phyloP scores from a whole-genome alignment of 2,888 invertebrate species.

The Cataglyphis cursor region DNA sequence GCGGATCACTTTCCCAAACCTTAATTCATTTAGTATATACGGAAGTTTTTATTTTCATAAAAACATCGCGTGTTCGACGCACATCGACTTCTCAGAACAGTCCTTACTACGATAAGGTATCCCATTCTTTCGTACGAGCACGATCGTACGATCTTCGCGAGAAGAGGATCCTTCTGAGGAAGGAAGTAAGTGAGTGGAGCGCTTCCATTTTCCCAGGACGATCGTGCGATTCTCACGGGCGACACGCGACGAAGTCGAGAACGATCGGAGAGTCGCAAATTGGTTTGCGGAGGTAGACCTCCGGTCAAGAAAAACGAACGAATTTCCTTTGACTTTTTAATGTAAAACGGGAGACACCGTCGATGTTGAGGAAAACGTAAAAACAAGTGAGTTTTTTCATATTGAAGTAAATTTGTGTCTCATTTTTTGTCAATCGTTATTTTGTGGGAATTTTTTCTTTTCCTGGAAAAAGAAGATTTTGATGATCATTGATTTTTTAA shows the following conservation, averaged over 20 bases:
- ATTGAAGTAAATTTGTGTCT: not conserved
- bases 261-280: conserved; percentile 55
- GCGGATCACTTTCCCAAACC: conserved; percentile 23
- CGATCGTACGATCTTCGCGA: conserved; percentile 42
- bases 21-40: not conserved
- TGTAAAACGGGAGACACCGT: conserved; percentile 16
- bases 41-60: conserved; percentile 22
- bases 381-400: not conserved
- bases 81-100: conserved; percentile 47
- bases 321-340: conserved; percentile 46
- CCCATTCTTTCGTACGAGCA: conserved; percentile 47
- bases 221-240: conserved; percentile 61
- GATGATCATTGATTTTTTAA: not conserved
- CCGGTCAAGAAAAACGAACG: conserved; percentile 41
- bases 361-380: not conserved
- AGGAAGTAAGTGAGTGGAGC: conserved; percentile 43
- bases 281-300: conserved; percentile 22
- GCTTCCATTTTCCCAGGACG: conserved; percentile 66
- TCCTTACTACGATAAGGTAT: conserved; percentile 54
- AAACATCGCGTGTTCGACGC: conserved; percentile 44
- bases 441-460: not conserved
- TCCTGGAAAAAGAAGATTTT: not conserved
- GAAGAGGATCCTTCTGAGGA: conserved; percentile 43
- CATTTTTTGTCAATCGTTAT: not conserved
- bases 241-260: conserved; percentile 72